A percentile compares a stretch with the other conserved stretches of the same genome.
phyloP scores from a whole-genome alignment of 2,888 invertebrate genomes.

The Amaurobius ferox region DNA sequence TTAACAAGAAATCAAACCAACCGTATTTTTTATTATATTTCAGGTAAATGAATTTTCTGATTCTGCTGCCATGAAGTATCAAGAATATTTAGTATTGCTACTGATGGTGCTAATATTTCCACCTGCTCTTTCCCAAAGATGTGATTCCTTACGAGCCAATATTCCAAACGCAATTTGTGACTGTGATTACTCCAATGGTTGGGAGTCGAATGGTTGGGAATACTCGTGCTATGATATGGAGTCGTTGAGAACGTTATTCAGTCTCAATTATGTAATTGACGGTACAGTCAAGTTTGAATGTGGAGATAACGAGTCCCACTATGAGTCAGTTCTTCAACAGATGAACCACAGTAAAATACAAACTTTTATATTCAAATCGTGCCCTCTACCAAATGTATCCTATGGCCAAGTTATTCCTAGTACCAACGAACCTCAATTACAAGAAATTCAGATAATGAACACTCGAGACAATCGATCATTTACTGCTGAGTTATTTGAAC shows the following conservation, averaged over 20 bases:
- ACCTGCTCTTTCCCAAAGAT: not conserved
- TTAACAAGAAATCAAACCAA: too few relatives aligned
- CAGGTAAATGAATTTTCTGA: too few relatives aligned
- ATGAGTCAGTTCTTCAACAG: conserved; percentile 27
- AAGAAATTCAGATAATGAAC: conserved; percentile 34
- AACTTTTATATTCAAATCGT: conserved; percentile 41
- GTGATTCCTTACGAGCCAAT: not conserved
- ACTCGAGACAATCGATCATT: conserved; percentile 18
- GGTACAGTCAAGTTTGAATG: conserved; percentile 33
- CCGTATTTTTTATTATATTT: too few relatives aligned
- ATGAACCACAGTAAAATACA: conserved; percentile 29
- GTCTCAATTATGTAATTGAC: not conserved
- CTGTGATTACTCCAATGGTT: conserved; percentile 41
- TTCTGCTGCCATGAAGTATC: too few relatives aligned
- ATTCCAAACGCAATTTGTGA: conserved; percentile 7
- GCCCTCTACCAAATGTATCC: conserved; percentile 49
- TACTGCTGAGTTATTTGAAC: conserved; percentile 40
- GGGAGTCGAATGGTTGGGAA: conserved; percentile 63
- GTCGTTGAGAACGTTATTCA: too few relatives aligned
- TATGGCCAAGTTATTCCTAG: conserved; percentile 35
- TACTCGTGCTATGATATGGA: conserved; percentile 44
- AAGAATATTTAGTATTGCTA: not conserved
- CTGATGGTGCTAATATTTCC: not conserved
- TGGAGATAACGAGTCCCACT: conserved; percentile 27
- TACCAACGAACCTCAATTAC: conserved; percentile 13